phyloP scores from a whole-genome alignment of 1,140 invertebrate species.

The Diploscapter pachys region DNA sequence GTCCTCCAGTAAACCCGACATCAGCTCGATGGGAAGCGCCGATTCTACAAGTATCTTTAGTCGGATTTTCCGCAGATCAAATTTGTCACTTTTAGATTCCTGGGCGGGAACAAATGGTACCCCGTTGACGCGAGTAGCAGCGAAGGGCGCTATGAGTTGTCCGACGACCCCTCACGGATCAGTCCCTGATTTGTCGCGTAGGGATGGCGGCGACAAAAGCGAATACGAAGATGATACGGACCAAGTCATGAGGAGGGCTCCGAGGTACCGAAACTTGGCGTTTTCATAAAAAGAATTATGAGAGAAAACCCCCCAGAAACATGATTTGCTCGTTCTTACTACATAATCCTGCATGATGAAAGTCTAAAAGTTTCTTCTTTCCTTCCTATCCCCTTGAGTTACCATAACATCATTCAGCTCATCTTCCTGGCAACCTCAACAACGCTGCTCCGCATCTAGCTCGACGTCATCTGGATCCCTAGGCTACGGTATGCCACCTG shows the following conservation, averaged over 20 bases:
- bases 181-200: conserved; percentile 46
- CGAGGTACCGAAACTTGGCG: conserved; percentile 13
- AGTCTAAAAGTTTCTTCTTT: conserved; percentile 29
- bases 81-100: conserved; percentile 36
- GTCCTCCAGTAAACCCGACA: conserved; percentile 52
- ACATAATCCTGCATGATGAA: conserved; percentile 27
- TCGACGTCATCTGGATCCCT: conserved; percentile 5
- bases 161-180: conserved; percentile 57
- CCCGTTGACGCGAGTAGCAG: conserved; percentile 3
- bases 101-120: conserved; percentile 39
- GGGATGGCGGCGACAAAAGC: conserved; percentile 25
- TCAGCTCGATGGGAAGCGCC: conserved; percentile 23
- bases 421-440: conserved; percentile 13
- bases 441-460: conserved; percentile 7
- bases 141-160: conserved; percentile 36
- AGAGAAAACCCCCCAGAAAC: background rate
- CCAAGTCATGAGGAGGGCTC: conserved; percentile 1
- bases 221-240: conserved; percentile 32
- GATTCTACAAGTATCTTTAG: conserved; percentile 21
- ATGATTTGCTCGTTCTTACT: conserved; percentile 19
- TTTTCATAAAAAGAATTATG: background rate
- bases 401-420: background rate
- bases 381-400: conserved; percentile 7
- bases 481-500: background rate
- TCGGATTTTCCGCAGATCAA: conserved; percentile 1